phyloP scores from a whole-genome alignment of 1,140 invertebrate genomes.

The Danaus melanippus region DNA sequence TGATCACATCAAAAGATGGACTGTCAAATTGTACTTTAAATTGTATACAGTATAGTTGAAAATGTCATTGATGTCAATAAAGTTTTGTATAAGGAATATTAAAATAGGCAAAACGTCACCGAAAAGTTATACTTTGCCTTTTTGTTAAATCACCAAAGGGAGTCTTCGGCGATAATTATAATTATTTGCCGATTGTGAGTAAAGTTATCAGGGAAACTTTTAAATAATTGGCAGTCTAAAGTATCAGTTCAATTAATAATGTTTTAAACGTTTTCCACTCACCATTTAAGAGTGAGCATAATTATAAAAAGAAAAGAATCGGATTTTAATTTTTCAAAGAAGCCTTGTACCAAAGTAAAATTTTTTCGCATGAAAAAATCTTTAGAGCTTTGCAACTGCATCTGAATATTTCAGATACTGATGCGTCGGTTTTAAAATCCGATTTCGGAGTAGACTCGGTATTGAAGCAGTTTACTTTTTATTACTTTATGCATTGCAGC shows the following conservation, averaged over 20 bases:
- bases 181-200: constrained; percentile 67
- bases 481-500: constrained; percentile 1
- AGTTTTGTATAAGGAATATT: constrained; percentile 50
- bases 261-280: constrained; percentile 52
- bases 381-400: constrained; percentile 42
- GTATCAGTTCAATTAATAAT: constrained; percentile 65
- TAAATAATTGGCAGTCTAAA: constrained; percentile 56
- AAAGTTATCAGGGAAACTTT: constrained; percentile 49
- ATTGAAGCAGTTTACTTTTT: constrained; percentile 9
- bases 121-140: constrained; percentile 61
- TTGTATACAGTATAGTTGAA: constrained; percentile 29
- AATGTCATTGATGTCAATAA: constrained; percentile 30
- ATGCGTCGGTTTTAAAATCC: constrained; percentile 30
- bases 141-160: constrained; percentile 60
- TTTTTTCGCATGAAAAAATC: constrained; percentile 57
- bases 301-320: constrained; percentile 45
- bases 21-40: constrained; percentile 37
- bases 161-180: constrained; percentile 59
- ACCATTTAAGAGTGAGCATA: constrained; percentile 37
- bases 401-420: constrained; percentile 37
- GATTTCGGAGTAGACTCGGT: constrained; percentile 15
- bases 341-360: constrained; percentile 53
- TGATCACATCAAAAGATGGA: constrained; percentile 55
- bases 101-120: constrained; percentile 58
- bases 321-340: constrained; percentile 51